Conservation (phyloP, 2,888 invertebrate species). For the Temnothorax ravouxi region DNA sequence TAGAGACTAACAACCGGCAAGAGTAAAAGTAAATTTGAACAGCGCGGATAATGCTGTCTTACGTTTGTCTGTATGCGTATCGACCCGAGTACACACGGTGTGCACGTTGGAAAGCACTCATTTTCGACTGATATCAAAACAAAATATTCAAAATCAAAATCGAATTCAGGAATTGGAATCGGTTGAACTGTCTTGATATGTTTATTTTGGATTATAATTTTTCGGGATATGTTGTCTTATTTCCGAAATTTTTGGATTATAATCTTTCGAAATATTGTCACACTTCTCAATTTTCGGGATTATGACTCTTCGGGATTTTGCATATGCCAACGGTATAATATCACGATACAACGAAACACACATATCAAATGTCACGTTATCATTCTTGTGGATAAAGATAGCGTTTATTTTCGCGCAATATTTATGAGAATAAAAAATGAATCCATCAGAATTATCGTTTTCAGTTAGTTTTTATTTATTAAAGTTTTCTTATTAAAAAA, state of each 20-base stretch:
- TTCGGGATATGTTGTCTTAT: not conserved
- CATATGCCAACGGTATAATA: not conserved
- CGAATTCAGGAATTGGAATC: not conserved
- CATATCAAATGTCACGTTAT: not conserved
- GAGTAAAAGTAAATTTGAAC: slow-evolving; percentile 70
- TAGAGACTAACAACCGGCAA: slow-evolving; percentile 40
- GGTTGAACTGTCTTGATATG: not conserved
- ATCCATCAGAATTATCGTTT: not conserved
- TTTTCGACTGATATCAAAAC: not conserved
- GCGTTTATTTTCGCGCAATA: not conserved
- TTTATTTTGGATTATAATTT: not conserved
- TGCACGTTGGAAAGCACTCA: slow-evolving; percentile 19
- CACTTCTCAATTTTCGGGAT: not conserved
- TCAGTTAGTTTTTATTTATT: not conserved
- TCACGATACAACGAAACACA: not conserved
- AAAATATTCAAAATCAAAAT: not conserved
- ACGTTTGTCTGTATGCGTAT: slow-evolving; percentile 51
- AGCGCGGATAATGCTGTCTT: slow-evolving; percentile 29
- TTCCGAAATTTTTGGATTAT: not conserved
- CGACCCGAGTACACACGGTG: slow-evolving; percentile 43
- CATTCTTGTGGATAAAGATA: not conserved
- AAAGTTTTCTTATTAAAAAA: not conserved
- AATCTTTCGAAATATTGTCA: not conserved
- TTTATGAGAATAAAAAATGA: not conserved
- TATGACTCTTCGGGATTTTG: not conserved